Evolutionary conservation across 2,888 invertebrate species (phyloP).

Genomic region (Acronicta psi): DNA sequence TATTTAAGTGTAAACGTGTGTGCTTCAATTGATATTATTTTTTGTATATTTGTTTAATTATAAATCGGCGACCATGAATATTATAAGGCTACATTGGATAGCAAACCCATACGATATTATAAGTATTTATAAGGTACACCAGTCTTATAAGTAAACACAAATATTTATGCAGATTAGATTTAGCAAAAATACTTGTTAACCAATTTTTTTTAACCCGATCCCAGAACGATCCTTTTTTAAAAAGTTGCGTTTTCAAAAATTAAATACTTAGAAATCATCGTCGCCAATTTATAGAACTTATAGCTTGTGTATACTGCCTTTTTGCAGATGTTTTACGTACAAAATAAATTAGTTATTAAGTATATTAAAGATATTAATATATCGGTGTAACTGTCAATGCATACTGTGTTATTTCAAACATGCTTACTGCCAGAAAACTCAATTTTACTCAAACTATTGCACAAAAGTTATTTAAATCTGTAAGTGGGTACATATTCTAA

Average conservation of each 20-base stretch:
- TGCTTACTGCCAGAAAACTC: slow-evolving; percentile 17
- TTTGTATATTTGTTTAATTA: slow-evolving; percentile 38
- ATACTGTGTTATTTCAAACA: slow-evolving; percentile 4
- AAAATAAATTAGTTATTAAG: slow-evolving; percentile 41
- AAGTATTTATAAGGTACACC: too few relatives aligned
- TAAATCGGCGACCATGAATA: slow-evolving; percentile 15
- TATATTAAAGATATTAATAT: slow-evolving; percentile 23
- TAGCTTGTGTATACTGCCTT: slow-evolving; percentile 41
- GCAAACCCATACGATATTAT: too few relatives aligned
- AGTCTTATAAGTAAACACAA: too few relatives aligned
- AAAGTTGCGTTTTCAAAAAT: too few relatives aligned
- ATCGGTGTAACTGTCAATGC: slow-evolving; percentile 9
- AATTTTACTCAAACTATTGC: background rate
- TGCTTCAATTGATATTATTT: slow-evolving; percentile 51
- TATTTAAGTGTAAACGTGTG: slow-evolving; percentile 47
- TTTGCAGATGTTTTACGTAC: slow-evolving; percentile 52
- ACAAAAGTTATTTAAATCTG: slow-evolving; percentile 5
- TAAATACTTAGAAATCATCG: too few relatives aligned
- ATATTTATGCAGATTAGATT: too few relatives aligned
- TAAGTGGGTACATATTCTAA: too few relatives aligned
- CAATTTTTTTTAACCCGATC: too few relatives aligned
- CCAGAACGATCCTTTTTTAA: too few relatives aligned
- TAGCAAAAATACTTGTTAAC: too few relatives aligned
- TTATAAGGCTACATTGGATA: too few relatives aligned
- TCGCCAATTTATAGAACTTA: slow-evolving; percentile 28